A percentile compares a stretch with the other conserved stretches of the same genome.
Conservation (phyloP, 2,797 vertebrate genomes). For the Gymnothorax reevesii region DNA sequence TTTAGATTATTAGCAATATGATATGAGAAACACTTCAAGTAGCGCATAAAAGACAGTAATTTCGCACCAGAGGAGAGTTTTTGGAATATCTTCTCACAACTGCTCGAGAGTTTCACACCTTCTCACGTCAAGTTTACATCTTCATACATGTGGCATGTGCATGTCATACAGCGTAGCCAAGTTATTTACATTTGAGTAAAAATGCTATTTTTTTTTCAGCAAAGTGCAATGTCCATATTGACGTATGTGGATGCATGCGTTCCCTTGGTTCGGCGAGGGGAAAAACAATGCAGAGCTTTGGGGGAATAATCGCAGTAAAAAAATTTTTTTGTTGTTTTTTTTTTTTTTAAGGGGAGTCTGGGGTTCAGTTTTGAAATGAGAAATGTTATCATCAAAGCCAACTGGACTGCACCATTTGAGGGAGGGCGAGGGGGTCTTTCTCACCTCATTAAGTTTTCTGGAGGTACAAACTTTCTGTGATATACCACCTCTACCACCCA, state of each 20-base stretch:
- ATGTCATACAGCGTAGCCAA: no score
- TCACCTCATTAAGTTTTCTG: neutral
- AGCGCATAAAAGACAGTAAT: no score
- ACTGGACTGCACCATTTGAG: neutral
- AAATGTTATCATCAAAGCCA: neutral
- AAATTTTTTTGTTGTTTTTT: neutral
- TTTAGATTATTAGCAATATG: no score
- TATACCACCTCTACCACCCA: no score
- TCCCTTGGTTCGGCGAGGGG: neutral
- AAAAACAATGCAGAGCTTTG: constrained; percentile 15
- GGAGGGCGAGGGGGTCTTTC: neutral
- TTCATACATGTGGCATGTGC: no score
- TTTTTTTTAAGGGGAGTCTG: neutral
- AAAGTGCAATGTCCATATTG: neutral
- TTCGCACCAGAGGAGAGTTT: no score
- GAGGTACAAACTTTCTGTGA: neutral
- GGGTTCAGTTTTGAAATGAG: constrained; percentile 16
- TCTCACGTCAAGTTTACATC: no score
- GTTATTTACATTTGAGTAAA: no score
- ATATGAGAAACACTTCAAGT: no score
- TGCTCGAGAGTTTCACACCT: no score
- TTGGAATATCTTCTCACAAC: no score
- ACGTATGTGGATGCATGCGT: neutral
- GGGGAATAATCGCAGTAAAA: neutral
- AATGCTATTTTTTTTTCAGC: no score